These are phyloP conservation scores for Cladopsammia gracilis DNA, from an alignment of 64 coral and sea anemone species.

Conservation along the genomic window DNA sequence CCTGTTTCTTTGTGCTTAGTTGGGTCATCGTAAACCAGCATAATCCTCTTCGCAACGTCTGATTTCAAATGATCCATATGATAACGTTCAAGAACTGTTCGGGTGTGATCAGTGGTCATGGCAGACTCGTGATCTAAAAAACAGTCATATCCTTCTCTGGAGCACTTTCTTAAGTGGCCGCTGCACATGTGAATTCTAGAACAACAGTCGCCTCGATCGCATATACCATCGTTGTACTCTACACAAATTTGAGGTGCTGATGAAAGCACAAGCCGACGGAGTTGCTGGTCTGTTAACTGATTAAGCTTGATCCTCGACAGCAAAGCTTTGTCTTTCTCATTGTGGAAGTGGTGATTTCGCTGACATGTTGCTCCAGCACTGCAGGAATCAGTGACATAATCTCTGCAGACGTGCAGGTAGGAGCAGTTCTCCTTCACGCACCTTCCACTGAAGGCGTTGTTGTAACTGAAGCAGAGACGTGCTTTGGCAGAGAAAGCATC, in stretches of 20 bases:
- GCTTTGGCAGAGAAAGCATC: conserved; percentile 39
- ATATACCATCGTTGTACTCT: conserved; percentile 61
- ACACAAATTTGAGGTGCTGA: conserved; percentile 67
- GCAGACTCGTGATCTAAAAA: conserved; percentile 20
- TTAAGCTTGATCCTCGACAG: conserved; percentile 38
- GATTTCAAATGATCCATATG: neutral
- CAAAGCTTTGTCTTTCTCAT: conserved; percentile 57
- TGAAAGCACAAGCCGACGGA: conserved; percentile 41
- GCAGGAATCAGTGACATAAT: conserved; percentile 47
- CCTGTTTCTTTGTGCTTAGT: neutral
- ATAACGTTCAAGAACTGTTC: neutral
- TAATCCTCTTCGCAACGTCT: neutral
- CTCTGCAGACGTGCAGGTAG: conserved; percentile 78
- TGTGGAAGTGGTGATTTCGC: conserved; percentile 53
- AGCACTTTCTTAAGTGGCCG: conserved; percentile 9
- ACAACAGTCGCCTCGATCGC: conserved; percentile 31
- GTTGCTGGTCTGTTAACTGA: conserved; percentile 43
- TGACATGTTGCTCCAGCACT: conserved; percentile 53
- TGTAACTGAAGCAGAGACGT: conserved; percentile 69
- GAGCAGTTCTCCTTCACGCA: conserved; percentile 54
- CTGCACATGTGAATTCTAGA: conserved; percentile 51
- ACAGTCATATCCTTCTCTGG: neutral
- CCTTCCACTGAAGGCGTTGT: neutral
- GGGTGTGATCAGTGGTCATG: conserved; percentile 3
- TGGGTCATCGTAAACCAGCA: conserved; percentile 23